A percentile compares a stretch with the other conserved stretches of the same genome.
Evolutionary conservation across 35 echinoderm and acorn worm genomes (phyloP).

Genomic region (Eucidaris tribuloides): DNA sequence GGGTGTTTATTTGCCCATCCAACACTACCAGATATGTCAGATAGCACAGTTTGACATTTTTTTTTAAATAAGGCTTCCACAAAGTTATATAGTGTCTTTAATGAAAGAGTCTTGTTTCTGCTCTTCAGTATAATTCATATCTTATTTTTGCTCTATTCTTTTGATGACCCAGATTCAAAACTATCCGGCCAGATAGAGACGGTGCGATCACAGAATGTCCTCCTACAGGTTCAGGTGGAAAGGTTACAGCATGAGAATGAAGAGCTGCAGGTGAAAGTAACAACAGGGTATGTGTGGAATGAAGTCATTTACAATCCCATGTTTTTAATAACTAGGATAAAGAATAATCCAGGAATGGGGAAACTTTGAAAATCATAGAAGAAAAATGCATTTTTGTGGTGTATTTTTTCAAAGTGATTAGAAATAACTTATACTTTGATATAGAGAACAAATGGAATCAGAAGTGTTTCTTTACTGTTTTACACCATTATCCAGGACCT

Average conservation of each 20-base stretch:
- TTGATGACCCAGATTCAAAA: conserved; percentile 45
- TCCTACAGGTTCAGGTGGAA: conserved; percentile 70
- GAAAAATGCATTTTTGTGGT: no score
- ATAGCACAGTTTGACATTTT: not conserved
- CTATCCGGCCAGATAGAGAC: conserved; percentile 47
- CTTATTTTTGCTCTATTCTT: not conserved
- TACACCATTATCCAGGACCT: not conserved
- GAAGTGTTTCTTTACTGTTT: not conserved
- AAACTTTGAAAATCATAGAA: no score
- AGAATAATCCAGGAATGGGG: no score
- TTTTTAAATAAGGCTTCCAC: not conserved
- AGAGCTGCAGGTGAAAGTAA: conserved; percentile 75
- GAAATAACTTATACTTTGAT: no score
- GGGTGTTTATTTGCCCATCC: not conserved
- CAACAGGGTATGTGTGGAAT: conserved; percentile 44
- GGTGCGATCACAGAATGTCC: conserved; percentile 32
- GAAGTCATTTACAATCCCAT: not conserved
- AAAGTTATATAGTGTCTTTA: not conserved
- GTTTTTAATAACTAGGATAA: not conserved
- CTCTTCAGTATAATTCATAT: not conserved
- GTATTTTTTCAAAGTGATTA: no score
- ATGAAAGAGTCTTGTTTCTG: not conserved
- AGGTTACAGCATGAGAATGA: conserved; percentile 69
- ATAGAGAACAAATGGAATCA: not conserved
- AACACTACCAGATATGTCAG: not conserved